Percentiles rank a stretch among this genome's conserved stretches.
Evolutionary conservation across 2,113 vertebrate species (phyloP).

Genomic region (Sphaerodactylus townsendi): DNA sequence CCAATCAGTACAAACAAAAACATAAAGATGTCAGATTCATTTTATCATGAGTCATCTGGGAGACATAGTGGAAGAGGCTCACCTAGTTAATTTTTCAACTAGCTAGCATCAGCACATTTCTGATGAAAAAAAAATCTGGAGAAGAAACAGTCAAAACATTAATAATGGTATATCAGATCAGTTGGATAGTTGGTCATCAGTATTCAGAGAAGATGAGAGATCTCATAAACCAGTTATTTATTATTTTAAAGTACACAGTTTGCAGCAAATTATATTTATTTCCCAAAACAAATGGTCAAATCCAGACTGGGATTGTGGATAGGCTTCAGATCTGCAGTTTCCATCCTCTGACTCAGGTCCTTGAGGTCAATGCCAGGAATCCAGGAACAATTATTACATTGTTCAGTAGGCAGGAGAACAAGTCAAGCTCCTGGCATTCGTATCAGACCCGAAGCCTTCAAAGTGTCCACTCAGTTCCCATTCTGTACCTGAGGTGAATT

Average conservation of each 20-base stretch:
- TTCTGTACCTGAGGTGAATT: neutral
- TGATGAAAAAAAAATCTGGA: neutral
- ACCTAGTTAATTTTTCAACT: constrained; percentile 46
- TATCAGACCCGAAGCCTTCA: neutral
- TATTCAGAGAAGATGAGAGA: neutral
- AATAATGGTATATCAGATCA: constrained; percentile 10
- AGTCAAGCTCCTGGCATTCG: neutral
- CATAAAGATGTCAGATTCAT: constrained; percentile 8
- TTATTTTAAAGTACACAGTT: neutral
- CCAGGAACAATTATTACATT: neutral
- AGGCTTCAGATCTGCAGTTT: neutral
- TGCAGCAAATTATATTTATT: neutral
- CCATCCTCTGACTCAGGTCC: neutral
- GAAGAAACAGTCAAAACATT: constrained; percentile 33
- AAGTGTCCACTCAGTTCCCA: no score
- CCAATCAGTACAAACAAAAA: constrained; percentile 15
- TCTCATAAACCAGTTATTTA: constrained; percentile 3
- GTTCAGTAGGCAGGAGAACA: neutral
- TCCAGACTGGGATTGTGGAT: neutral
- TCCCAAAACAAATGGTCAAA: neutral
- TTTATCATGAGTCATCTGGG: constrained; percentile 49
- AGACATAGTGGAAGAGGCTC: constrained; percentile 33
- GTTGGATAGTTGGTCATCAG: constrained; percentile 19
- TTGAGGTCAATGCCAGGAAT: neutral
- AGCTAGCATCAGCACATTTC: constrained; percentile 19